phyloP scores from a whole-genome alignment of 1,140 invertebrate genomes.

The Brachionus koreanus region DNA sequence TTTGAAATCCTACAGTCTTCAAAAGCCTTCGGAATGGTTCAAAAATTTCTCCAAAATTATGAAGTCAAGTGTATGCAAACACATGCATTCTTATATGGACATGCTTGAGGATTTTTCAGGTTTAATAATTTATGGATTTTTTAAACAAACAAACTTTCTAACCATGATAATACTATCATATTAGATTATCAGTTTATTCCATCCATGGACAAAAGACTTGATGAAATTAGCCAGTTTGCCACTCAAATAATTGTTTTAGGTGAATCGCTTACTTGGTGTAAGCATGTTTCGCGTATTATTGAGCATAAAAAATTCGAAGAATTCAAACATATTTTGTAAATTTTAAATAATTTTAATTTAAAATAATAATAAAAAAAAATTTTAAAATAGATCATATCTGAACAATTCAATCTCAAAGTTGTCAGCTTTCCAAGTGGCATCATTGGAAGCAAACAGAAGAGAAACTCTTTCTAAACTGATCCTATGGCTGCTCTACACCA shows the following conservation, averaged over 20 bases:
- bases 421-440: background rate
- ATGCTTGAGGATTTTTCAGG: constrained; percentile 3
- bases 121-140: background rate
- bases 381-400: background rate
- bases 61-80: constrained; percentile 50
- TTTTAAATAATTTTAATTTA: background rate
- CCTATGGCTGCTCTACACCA: background rate
- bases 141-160: background rate
- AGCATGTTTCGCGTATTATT: background rate
- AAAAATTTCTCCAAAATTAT: constrained; percentile 50
- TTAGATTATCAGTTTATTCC: background rate
- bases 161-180: background rate
- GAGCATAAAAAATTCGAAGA: constrained; percentile 26
- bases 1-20: constrained; percentile 48
- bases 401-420: constrained; percentile 25
- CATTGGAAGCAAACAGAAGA: background rate
- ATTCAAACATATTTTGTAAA: background rate
- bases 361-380: background rate
- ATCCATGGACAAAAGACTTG: background rate
- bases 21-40: constrained; percentile 53
- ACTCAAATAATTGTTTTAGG: background rate
- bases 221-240: background rate
- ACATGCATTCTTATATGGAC: constrained; percentile 16
- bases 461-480: background rate
- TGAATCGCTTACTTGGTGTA: constrained; percentile 12